Conservation (phyloP, 1,140 invertebrate species). For the Protaetia brevitarsis region DNA sequence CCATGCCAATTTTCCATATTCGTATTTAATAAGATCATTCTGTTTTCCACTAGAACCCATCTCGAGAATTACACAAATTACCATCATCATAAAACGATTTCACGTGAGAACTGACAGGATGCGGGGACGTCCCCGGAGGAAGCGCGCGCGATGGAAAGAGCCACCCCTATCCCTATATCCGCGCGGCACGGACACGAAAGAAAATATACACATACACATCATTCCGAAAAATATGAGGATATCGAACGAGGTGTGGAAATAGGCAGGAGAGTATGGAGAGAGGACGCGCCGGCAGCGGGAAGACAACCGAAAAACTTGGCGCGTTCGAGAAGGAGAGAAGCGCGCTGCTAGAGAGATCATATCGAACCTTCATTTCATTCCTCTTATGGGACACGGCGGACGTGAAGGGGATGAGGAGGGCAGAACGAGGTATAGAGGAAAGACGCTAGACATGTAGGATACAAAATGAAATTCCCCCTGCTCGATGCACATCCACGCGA, state of each 20-base stretch:
- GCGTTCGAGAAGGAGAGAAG: not conserved
- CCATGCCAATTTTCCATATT: conserved; percentile 6
- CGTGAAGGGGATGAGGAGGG: not conserved
- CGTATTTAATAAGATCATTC: not conserved
- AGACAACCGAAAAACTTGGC: not conserved
- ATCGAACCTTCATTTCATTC: conserved; percentile 46
- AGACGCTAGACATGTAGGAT: conserved; percentile 41
- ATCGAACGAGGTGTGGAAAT: conserved; percentile 15
- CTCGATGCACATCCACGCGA: conserved; percentile 41
- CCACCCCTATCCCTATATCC: not conserved
- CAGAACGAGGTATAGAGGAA: conserved; percentile 19
- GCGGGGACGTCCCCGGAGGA: not conserved
- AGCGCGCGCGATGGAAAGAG: not conserved
- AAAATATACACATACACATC: conserved; percentile 1
- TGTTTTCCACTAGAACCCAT: not conserved
- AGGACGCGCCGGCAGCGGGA: not conserved
- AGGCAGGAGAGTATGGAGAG: not conserved
- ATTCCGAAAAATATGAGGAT: conserved; percentile 13
- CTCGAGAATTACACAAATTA: conserved; percentile 11
- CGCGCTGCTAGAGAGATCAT: conserved; percentile 34
- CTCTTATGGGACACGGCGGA: conserved; percentile 35
- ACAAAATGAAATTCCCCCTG: conserved; percentile 47
- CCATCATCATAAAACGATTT: conserved; percentile 16
- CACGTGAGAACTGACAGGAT: conserved; percentile 13
- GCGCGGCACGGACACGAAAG: not conserved